A percentile compares a stretch with the other conserved stretches of the same genome.
phyloP scores from a whole-genome alignment of 2,113 vertebrate species.

The Platichthys flesus region DNA sequence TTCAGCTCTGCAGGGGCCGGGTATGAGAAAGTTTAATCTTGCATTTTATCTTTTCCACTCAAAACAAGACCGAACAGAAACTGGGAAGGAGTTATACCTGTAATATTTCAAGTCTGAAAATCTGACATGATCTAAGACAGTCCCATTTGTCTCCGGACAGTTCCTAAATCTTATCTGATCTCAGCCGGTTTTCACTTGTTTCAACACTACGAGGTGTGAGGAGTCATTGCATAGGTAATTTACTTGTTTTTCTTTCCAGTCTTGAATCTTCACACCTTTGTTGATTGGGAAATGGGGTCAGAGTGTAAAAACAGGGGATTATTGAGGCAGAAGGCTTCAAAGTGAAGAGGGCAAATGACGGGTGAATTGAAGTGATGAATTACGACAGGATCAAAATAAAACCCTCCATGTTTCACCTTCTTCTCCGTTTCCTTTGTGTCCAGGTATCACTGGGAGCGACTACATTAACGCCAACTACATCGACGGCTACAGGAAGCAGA shows the following conservation, averaged over 20 bases:
- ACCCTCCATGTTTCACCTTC: background rate
- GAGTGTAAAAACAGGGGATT: slow-evolving; percentile 36
- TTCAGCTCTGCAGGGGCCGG: background rate
- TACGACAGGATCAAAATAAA: background rate
- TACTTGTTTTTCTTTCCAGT: background rate
- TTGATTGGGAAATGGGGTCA: slow-evolving; percentile 34
- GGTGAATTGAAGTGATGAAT: slow-evolving; percentile 2
- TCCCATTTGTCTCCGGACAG: background rate
- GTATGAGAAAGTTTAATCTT: no score
- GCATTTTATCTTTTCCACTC: no score
- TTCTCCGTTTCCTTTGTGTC: background rate
- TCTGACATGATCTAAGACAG: background rate
- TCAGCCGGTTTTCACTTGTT: slow-evolving; percentile 41
- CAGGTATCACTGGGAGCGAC: slow-evolving; percentile 95
- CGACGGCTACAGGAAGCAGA: slow-evolving; percentile 97
- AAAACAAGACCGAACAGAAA: background rate
- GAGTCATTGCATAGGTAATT: slow-evolving; percentile 29
- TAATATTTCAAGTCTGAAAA: slow-evolving; percentile 1
- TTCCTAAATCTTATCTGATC: background rate
- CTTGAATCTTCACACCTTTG: slow-evolving; percentile 30
- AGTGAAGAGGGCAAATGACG: slow-evolving; percentile 20
- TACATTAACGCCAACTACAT: slow-evolving; percentile 99
- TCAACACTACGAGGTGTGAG: slow-evolving; percentile 30
- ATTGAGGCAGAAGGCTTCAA: slow-evolving; percentile 20
- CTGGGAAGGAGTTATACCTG: background rate